Conservation (phyloP, 2,113 vertebrate species). For the Todiramphus chloris region DNA sequence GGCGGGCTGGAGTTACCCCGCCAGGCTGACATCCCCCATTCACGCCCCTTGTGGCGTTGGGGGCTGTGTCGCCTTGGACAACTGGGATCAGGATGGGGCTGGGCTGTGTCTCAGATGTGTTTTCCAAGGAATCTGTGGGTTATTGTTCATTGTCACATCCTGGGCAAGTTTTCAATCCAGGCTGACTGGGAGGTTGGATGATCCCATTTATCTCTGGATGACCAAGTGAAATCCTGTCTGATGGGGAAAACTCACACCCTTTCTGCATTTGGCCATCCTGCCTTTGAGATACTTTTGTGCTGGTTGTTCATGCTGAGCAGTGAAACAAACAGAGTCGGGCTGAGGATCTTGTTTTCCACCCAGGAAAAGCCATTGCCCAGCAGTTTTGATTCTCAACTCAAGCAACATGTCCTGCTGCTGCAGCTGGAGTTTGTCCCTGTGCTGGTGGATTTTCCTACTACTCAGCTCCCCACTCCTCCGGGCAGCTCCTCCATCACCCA, state of each 20-base stretch:
- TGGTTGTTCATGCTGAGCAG: background rate
- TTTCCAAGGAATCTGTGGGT: background rate
- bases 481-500: background rate
- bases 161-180: background rate
- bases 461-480: background rate
- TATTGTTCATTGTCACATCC: background rate
- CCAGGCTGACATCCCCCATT: rapidly evolving
- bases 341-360: background rate
- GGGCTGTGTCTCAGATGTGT: background rate
- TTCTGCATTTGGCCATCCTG: rapidly evolving
- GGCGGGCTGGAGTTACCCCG: background rate
- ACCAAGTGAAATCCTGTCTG: background rate
- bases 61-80: rapidly evolving
- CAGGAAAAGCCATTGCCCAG: background rate
- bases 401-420: background rate
- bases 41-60: background rate
- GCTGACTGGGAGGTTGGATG: background rate
- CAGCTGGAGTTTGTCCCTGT: background rate
- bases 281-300: background rate
- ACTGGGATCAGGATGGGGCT: rapidly evolving
- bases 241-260: background rate
- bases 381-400: background rate
- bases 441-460: background rate
- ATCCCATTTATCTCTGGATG: background rate
- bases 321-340: background rate